Evolutionary conservation across 2,888 invertebrate species (phyloP).

Genomic region (Phytoseiulus persimilis): DNA sequence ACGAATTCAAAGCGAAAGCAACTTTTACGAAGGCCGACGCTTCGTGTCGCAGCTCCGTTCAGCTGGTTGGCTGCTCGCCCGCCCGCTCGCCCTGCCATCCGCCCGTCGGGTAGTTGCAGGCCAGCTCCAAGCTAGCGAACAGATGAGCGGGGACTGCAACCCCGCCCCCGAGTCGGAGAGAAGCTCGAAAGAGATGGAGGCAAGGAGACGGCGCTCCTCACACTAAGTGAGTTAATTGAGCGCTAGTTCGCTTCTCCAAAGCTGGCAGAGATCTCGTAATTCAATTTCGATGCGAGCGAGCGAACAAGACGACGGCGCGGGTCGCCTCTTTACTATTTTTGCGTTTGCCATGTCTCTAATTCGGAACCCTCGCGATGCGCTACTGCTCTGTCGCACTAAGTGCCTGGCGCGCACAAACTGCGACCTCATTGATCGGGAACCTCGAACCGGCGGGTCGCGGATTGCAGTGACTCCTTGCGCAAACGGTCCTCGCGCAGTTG

Average conservation of each 20-base stretch:
- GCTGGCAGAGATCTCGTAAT: neutral
- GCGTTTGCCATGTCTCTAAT: neutral
- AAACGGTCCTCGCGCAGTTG: no score
- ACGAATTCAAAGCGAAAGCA: neutral
- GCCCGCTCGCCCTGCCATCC: neutral
- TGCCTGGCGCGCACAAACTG: neutral
- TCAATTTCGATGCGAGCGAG: neutral
- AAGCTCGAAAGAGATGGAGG: neutral
- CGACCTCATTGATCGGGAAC: neutral
- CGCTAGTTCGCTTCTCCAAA: neutral
- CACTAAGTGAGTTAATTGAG: constrained; percentile 5
- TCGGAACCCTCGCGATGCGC: neutral
- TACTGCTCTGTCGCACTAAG: neutral
- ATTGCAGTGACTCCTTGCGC: no score
- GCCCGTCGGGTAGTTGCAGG: neutral
- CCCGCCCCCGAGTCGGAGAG: neutral
- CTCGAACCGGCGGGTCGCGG: neutral
- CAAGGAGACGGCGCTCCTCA: neutral
- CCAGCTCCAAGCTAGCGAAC: neutral
- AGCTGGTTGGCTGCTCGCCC: neutral
- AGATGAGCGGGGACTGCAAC: neutral
- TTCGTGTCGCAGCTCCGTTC: neutral
- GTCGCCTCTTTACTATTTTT: neutral
- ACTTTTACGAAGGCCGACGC: neutral
- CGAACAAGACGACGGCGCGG: neutral